Conservation (phyloP, 30 jellyfish, hydroid and myxozoan genomes). For the Cassiopea andromeda region DNA sequence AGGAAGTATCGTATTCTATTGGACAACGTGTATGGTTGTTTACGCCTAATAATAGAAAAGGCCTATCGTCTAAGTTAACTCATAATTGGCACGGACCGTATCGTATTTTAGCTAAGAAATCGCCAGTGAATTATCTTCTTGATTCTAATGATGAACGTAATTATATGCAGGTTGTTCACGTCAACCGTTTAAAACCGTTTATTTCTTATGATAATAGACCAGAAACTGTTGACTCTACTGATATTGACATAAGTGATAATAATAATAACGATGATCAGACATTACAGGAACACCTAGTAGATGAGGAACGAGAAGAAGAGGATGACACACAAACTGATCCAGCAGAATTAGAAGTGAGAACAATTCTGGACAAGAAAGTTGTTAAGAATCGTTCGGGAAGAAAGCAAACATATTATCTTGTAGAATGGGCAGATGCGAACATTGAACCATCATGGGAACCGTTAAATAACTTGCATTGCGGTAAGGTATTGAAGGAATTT, state of each 20-base stretch:
- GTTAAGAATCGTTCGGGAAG: constrained; percentile 26
- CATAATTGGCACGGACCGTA: constrained; percentile 73
- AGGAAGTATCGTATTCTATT: constrained; percentile 6
- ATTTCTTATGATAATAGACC: background rate
- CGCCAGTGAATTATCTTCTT: constrained; percentile 46
- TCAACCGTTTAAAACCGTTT: constrained; percentile 34
- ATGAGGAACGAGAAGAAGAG: background rate
- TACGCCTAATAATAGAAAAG: constrained; percentile 39
- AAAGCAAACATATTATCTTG: constrained; percentile 16
- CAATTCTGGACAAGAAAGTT: background rate
- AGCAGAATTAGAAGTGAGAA: constrained; percentile 17
- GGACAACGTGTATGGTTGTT: constrained; percentile 73
- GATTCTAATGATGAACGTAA: constrained; percentile 40
- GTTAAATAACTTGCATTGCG: background rate
- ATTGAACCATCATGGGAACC: constrained; percentile 43
- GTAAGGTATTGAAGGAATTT: constrained; percentile 23
- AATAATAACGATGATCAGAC: too few relatives aligned
- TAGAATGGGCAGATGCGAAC: constrained; percentile 38
- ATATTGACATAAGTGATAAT: too few relatives aligned
- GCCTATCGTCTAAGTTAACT: constrained; percentile 42
- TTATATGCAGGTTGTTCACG: constrained; percentile 45
- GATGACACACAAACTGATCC: background rate
- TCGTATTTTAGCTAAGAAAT: constrained; percentile 49
- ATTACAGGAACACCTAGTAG: background rate
- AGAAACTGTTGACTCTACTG: background rate